Evolutionary conservation across 2,113 vertebrate genomes (phyloP), one percentile per base, ranked within the genome.

Genomic region (Telmatochromis brichardi): DNA sequence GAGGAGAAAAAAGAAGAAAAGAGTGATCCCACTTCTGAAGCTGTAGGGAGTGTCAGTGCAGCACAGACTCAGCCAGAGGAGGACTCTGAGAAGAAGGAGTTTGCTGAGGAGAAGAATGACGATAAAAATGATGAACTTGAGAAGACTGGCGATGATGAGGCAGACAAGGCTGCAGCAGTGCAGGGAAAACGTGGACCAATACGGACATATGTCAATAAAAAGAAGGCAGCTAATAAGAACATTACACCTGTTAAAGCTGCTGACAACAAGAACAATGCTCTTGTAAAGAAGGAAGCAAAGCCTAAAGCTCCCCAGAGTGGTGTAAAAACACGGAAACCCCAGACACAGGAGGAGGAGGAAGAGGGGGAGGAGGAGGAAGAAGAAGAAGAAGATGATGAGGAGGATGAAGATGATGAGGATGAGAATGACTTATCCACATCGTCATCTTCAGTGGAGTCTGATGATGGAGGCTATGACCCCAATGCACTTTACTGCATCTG

Each of bases 401-500:
- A 88, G 0, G 81, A 92, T 1, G 88, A 88, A 0, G 65, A 73
- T 2, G 65, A 71, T 13, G 71, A 78, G 1, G 88, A 92, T 4
- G 92, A 96, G 1, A 84, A 93, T 6, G 92, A 92, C 13, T 93
- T 85, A 0, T 95, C 96, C 2, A 92, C 94, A 1, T 93, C 94
- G 0, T 47, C 88, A 0, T 96, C 95, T 37, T 97, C 95, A 73
- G 92, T 83, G 21, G 98, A 98, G 35, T 97, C 98, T 0, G 98
- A 99, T 15, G 96, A 96, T 1, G 98, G 98, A 87, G 97, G 97
- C 19, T 99, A 99, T 1, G 99, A 99, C 91, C 98, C 99, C 35
- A 98, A 97, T 37, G 96, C 98, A 1, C 96, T 99, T 4, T 99
- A 99, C 57, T 99, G 99, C 94, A 98, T 99, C 85, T 99, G 99